Conservation (phyloP, 2,888 invertebrate species). For the Coelogynopora nodosa region DNA sequence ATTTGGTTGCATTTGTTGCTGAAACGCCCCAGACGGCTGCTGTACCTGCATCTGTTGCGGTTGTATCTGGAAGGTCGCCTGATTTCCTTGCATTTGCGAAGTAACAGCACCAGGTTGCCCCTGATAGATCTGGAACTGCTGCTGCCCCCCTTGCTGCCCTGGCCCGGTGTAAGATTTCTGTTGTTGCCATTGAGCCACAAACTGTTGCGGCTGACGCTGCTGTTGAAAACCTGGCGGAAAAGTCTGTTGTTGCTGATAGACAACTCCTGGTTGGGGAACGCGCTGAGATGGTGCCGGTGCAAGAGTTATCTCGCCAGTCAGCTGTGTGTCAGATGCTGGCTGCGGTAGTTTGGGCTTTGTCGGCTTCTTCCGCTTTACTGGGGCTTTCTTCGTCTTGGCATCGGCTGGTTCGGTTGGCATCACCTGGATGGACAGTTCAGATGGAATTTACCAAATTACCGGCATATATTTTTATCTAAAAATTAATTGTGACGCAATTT, state of each 20-base stretch:
- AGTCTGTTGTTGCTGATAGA: background rate
- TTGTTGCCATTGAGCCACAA: background rate
- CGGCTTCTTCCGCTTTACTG: background rate
- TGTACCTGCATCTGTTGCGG: background rate
- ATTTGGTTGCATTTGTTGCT: background rate
- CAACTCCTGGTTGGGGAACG: background rate
- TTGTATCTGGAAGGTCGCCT: background rate
- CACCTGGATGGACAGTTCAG: too few relatives aligned
- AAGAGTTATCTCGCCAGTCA: background rate
- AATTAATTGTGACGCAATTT: too few relatives aligned
- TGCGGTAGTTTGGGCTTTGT: background rate
- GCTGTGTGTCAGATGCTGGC: background rate
- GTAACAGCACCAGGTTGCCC: background rate
- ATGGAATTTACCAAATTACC: too few relatives aligned
- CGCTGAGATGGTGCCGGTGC: background rate
- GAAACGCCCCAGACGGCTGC: too few relatives aligned
- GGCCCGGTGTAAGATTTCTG: background rate
- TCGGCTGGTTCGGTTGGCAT: background rate
- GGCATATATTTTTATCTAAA: too few relatives aligned
- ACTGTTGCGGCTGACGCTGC: background rate
- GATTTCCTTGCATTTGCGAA: background rate
- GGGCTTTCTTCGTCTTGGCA: background rate
- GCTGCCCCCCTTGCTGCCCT: background rate
- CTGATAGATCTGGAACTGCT: background rate
- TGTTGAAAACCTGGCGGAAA: background rate